phyloP scores from a whole-genome alignment of 2,888 invertebrate genomes.

The Drosophila tripunctata region DNA sequence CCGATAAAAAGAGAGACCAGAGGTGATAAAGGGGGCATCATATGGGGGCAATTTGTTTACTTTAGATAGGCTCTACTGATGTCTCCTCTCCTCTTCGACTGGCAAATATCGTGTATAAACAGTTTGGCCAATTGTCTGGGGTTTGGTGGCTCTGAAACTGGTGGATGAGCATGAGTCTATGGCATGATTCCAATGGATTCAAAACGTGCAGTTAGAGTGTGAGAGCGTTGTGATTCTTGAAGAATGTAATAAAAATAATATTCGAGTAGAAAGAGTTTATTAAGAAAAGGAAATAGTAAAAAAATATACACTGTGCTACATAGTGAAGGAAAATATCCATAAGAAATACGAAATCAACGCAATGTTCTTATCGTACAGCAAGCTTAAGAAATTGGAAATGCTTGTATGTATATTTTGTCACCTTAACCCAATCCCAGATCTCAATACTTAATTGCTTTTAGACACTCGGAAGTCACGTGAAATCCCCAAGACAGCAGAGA shows the following conservation, averaged over 20 bases:
- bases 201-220: neutral
- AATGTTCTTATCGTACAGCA: too few relatives aligned
- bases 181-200: slow-evolving; percentile 21
- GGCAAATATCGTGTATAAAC: slow-evolving; percentile 47
- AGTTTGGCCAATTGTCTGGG: slow-evolving; percentile 5
- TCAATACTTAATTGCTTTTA: neutral
- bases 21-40: neutral
- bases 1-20: neutral
- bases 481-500: neutral
- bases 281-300: too few relatives aligned
- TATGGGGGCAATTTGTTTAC: slow-evolving; percentile 27
- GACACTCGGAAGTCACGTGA: neutral
- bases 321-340: too few relatives aligned
- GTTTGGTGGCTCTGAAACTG: slow-evolving; percentile 4
- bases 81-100: slow-evolving; percentile 9
- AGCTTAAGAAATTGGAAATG: too few relatives aligned
- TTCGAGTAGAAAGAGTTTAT: neutral
- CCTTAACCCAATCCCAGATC: neutral
- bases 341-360: too few relatives aligned
- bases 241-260: neutral
- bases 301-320: too few relatives aligned
- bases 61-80: slow-evolving; percentile 26
- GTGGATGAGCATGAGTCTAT: slow-evolving; percentile 27
- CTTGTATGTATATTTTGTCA: neutral
- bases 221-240: slow-evolving; percentile 8